Evolutionary conservation across 35 echinoderm and acorn worm species (phyloP), one percentile per base, ranked within the genome.

Genomic region (Diadema setosum): DNA sequence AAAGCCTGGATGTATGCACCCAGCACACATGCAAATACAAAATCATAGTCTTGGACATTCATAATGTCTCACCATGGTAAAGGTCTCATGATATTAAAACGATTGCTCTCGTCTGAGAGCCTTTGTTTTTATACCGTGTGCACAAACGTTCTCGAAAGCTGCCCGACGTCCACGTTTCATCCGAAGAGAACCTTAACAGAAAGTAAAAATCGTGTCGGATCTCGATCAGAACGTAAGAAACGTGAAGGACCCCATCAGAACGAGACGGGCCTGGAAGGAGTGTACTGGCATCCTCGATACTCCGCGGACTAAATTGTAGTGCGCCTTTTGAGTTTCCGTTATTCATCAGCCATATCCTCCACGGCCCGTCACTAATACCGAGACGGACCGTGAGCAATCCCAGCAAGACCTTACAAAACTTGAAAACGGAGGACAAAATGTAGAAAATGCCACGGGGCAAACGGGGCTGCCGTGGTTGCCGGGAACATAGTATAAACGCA

Each of bases 201-300:
- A n/a, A n/a, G n/a, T n/a, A n/a, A 82, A 82, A 82, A 82, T 46
- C 80, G 80, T 82, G 80, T 48, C 80, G 49, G 44, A 82, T 44
- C 80, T 46, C 49, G 80, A 82, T 82, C 36, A 52, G 35, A 84
- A 84, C 55, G 82, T 84, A 55, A 61, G 50, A 84, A 84, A 61
- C 27, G 82, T 84, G 52, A 84, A 55, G 18, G 55, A 60, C 50
- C 82, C 44, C 55, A 84, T 84, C 82, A 84, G 82, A 84, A 84
- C 82, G 82, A 60, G 82, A 55, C 55, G 82, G 50, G 82, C 46
- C 46, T 46, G 52, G 82, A 60, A 27, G 82, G 55, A 65, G 31
- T 20, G 17, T 67, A 65, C 50, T 84, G 82, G 82, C 82, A 61
- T 84, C 40, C 82, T 2, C 61, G 82, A 27, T 61, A 84, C 48